These are phyloP conservation scores for Drosophila ambigua DNA, from an alignment of 1,140 invertebrate genomes.

Conservation along the genomic window DNA sequence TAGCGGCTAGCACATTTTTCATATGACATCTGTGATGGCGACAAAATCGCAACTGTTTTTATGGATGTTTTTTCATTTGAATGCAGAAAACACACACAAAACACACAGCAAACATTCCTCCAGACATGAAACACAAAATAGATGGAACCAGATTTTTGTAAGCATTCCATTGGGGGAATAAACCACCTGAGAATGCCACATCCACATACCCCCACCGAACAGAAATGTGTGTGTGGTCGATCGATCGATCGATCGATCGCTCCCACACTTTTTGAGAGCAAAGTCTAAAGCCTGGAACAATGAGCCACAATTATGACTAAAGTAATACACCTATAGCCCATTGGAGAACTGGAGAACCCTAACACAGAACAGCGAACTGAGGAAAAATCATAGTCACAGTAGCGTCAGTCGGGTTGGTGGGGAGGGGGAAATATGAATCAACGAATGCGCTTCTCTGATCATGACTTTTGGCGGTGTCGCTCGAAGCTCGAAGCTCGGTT, in stretches of 20 bases:
- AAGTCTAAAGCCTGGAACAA: constrained; percentile 28
- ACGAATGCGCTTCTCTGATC: constrained; percentile 56
- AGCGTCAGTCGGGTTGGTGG: neutral
- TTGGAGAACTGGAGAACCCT: constrained; percentile 32
- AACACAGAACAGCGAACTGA: constrained; percentile 39
- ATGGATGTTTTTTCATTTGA: constrained; percentile 38
- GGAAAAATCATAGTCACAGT: constrained; percentile 48
- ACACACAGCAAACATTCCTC: constrained; percentile 30
- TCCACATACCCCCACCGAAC: constrained; percentile 34
- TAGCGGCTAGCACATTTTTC: neutral
- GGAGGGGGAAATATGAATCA: constrained; percentile 62
- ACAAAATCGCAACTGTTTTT: constrained; percentile 55
- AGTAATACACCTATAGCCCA: no score
- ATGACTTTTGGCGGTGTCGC: constrained; percentile 72
- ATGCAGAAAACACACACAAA: constrained; percentile 2
- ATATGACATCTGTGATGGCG: constrained; percentile 29
- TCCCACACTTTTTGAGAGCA: neutral
- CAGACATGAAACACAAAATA: constrained; percentile 23
- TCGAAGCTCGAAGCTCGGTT: constrained; percentile 35
- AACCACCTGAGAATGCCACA: constrained; percentile 74
- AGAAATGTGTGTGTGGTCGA: constrained; percentile 7
- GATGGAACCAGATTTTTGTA: constrained; percentile 60
- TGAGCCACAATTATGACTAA: constrained; percentile 19
- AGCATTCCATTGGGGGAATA: constrained; percentile 52
- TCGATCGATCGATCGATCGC: neutral